These are phyloP conservation scores for Aphis gossypii DNA, from an alignment of 1,140 invertebrate species.

Conservation along the genomic window DNA sequence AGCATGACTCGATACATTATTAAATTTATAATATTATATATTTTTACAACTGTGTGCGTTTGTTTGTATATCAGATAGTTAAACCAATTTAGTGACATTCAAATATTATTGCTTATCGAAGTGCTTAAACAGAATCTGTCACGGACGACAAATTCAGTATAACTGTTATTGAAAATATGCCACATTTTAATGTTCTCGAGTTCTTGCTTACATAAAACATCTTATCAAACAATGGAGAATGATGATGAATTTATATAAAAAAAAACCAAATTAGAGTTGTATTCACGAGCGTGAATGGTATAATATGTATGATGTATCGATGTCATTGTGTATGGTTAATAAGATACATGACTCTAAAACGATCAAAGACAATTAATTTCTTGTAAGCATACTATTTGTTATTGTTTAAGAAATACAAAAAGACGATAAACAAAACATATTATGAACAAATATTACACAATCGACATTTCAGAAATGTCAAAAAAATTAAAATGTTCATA, in stretches of 20 bases:
- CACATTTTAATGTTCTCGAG: background rate
- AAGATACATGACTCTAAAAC: background rate
- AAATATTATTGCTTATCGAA: conserved; percentile 2
- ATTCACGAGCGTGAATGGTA: background rate
- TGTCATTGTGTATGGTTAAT: background rate
- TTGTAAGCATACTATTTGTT: background rate
- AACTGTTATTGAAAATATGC: background rate
- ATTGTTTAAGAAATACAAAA: background rate
- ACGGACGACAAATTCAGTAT: background rate
- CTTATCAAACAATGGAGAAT: conserved; percentile 11
- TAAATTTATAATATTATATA: background rate
- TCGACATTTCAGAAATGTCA: background rate
- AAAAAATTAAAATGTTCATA: background rate
- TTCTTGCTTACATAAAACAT: background rate
- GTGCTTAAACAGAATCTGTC: conserved; percentile 1
- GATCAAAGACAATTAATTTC: background rate
- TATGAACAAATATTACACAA: background rate
- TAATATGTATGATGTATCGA: background rate
- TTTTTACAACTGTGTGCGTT: background rate
- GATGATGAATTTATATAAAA: background rate
- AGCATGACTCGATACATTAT: background rate
- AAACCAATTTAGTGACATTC: background rate
- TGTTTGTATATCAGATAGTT: background rate
- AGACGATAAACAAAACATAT: background rate
- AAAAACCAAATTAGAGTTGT: background rate